Conservation (phyloP, 2,113 vertebrate species). For the Xiphias gladius region DNA sequence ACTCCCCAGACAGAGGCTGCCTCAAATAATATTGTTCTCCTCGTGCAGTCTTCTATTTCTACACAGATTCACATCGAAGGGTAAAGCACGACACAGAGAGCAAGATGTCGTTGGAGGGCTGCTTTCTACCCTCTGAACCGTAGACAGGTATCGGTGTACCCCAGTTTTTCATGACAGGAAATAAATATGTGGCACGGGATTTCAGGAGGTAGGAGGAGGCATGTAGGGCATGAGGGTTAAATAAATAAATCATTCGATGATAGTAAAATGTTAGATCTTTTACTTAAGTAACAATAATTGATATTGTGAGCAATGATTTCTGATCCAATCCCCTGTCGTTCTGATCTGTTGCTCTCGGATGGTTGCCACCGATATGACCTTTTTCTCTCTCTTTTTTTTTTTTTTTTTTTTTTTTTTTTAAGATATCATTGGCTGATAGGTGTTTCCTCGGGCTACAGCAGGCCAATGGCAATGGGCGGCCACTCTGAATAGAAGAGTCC, state of each 20-base stretch:
- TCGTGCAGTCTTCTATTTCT: constrained; percentile 74
- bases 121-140: constrained; percentile 63
- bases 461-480: constrained; percentile 60
- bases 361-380: constrained; percentile 74
- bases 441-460: constrained; percentile 65
- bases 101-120: constrained; percentile 67
- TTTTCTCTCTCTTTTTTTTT: no score
- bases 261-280: constrained; percentile 66
- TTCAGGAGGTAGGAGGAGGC: constrained; percentile 78
- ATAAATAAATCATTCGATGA: constrained; percentile 76
- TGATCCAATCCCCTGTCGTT: constrained; percentile 58
- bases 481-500: constrained; percentile 66
- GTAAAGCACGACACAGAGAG: constrained; percentile 71
- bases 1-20: constrained; percentile 60
- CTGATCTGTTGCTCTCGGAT: constrained; percentile 66
- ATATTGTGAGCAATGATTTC: constrained; percentile 65
- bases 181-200: constrained; percentile 81
- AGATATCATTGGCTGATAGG: constrained; percentile 69
- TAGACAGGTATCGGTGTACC: constrained; percentile 53
- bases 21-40: constrained; percentile 72
- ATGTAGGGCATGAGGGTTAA: constrained; percentile 78
- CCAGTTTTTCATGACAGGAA: constrained; percentile 71
- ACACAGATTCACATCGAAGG: constrained; percentile 75
- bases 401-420: constrained; percentile 37
- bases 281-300: constrained; percentile 64